Percentiles rank a stretch among this genome's conserved stretches.
These are phyloP conservation scores for Apotomis betuletana DNA, from an alignment of 2,888 invertebrate genomes.

Conservation along the genomic window DNA sequence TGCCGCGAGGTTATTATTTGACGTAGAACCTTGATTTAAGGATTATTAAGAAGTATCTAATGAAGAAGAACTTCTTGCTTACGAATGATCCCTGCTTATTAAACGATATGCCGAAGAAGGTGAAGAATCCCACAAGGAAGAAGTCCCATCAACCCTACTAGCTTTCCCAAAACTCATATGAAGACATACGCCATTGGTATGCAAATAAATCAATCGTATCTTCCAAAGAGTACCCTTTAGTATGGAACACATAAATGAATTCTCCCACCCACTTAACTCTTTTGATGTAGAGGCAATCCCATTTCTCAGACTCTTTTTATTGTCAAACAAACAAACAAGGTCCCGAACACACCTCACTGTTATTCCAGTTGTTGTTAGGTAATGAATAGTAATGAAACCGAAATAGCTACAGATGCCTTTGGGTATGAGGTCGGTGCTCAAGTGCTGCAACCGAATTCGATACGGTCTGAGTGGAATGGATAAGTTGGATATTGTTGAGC, in stretches of 20 bases:
- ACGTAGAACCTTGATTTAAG: too few relatives aligned
- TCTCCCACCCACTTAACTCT: not conserved
- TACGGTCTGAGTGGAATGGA: constrained; percentile 22
- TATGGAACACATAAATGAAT: not conserved
- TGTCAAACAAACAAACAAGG: constrained; percentile 18
- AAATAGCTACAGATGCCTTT: constrained; percentile 48
- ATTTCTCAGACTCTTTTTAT: constrained; percentile 8
- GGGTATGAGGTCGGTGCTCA: constrained; percentile 50
- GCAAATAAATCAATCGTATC: not conserved
- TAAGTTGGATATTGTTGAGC: constrained; percentile 16
- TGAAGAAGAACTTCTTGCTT: too few relatives aligned
- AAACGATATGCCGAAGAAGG: too few relatives aligned
- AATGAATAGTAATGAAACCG: constrained; percentile 55
- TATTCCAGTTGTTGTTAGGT: constrained; percentile 53
- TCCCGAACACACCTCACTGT: constrained; percentile 52
- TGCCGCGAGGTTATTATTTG: too few relatives aligned
- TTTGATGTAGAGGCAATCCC: not conserved
- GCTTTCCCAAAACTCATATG: too few relatives aligned
- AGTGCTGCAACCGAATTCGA: constrained; percentile 41
- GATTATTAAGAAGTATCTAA: too few relatives aligned
- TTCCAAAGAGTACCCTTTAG: not conserved
- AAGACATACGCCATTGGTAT: not conserved
- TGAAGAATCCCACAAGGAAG: too few relatives aligned
- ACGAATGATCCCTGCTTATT: too few relatives aligned
- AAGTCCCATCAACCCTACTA: too few relatives aligned